Evolutionary conservation across 2,888 invertebrate genomes (phyloP).

Genomic region (Phalera bucephala): DNA sequence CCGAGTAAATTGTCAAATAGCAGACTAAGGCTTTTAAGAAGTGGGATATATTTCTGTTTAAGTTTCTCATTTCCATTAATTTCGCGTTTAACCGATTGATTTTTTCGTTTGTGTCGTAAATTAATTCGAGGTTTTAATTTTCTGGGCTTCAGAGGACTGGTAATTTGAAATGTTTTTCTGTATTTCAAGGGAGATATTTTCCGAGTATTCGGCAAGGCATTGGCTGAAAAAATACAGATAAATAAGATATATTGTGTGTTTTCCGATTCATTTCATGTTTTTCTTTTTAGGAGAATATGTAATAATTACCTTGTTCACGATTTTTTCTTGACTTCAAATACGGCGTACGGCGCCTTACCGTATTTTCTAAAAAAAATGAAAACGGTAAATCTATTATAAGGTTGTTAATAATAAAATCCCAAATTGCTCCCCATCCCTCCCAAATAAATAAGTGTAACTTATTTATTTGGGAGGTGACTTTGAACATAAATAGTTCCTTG

Average conservation of each 20-base stretch:
- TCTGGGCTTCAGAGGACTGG: conserved; percentile 57
- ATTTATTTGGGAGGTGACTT: too few relatives aligned
- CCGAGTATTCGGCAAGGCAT: conserved; percentile 19
- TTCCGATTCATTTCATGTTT: too few relatives aligned
- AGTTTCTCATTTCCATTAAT: conserved; percentile 51
- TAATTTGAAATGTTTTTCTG: conserved; percentile 55
- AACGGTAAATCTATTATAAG: too few relatives aligned
- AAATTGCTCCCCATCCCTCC: too few relatives aligned
- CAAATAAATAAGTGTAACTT: too few relatives aligned
- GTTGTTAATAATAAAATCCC: too few relatives aligned
- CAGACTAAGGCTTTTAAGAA: conserved; percentile 67
- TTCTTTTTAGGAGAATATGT: neutral
- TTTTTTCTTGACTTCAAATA: conserved; percentile 25
- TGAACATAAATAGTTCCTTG: too few relatives aligned
- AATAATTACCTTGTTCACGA: conserved; percentile 31
- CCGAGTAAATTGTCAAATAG: conserved; percentile 69
- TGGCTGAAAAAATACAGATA: conserved; percentile 32
- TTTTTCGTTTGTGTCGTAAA: conserved; percentile 44
- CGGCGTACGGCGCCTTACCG: conserved; percentile 23
- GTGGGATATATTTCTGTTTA: conserved; percentile 61
- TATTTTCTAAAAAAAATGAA: conserved; percentile 35
- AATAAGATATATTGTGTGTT: neutral
- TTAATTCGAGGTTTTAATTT: conserved; percentile 47
- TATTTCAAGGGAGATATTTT: conserved; percentile 50
- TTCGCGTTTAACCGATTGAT: conserved; percentile 55